Conservation (phyloP, 2,797 vertebrate species). For the Diplodus sargus region DNA sequence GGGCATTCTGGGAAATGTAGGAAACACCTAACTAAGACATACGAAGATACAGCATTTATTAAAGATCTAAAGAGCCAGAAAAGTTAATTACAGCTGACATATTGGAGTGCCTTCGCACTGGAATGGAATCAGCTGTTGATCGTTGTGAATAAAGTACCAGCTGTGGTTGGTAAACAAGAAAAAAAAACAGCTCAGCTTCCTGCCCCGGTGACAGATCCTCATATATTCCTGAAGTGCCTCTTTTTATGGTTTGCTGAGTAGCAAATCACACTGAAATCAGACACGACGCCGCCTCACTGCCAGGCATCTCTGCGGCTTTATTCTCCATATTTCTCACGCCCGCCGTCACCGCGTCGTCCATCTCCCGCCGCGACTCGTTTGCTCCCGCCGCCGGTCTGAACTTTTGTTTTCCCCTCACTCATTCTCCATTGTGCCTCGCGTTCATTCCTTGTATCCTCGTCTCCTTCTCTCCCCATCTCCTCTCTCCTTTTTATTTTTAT, state of each 20-base stretch:
- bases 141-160: conserved; percentile 32
- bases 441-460: conserved; percentile 3
- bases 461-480: conserved; percentile 37
- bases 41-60: background rate
- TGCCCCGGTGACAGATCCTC: conserved; percentile 42
- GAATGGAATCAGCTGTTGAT: conserved; percentile 29
- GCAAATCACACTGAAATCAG: conserved; percentile 68
- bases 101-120: background rate
- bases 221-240: conserved; percentile 38
- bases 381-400: conserved; percentile 13
- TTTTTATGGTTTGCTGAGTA: conserved; percentile 61
- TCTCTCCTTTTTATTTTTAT: conserved; percentile 39
- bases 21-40: background rate
- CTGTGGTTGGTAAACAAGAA: conserved; percentile 48
- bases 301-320: conserved; percentile 11
- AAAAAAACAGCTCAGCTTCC: background rate
- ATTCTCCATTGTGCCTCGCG: background rate
- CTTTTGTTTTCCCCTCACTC: conserved; percentile 26
- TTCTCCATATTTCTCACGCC: conserved; percentile 20
- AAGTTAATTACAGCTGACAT: conserved; percentile 4
- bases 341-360: conserved; percentile 3
- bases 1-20: background rate
- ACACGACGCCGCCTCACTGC: conserved; percentile 29
- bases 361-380: conserved; percentile 3
- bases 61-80: background rate